Evolutionary conservation across 2,888 invertebrate species (phyloP), one percentile per base, ranked within the genome.

Genomic region (Dryadula phaetusa): DNA sequence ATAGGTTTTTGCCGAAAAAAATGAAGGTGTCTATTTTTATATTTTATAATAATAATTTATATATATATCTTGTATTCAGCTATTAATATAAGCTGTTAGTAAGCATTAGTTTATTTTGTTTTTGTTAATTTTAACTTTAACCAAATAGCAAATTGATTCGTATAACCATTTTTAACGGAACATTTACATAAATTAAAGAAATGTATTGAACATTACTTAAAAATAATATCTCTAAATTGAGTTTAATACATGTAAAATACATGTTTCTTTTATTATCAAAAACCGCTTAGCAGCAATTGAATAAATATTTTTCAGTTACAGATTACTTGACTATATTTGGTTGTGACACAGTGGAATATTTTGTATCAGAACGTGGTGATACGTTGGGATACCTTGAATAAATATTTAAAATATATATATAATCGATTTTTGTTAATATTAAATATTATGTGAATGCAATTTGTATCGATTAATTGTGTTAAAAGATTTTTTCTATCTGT

Each of bases 261-360:
- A n/a, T 1, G 14, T n/a, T n/a, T 5, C 8, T n/a, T 20, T 46
- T 3, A 14, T 49, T 49, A 25, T 32, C 34, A 6, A n/a, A 32
- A 20, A 40, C 14, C n/a, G 22, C 14, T 34, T 56, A 22, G n/a
- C 10, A 56, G 10, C 40, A 40, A 40, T 56, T 37, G 56, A 40
- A 40, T 2, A 56, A 56, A 56, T 56, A 56, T 56, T 40, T 49
- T 22, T 56, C 22, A 56, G 37, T 5, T 40, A 22, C 40, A n/a
- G n/a, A 56, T 56, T 40, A 22, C 14, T 40, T 34, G 22, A n/a
- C 56, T 56, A 22, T 56, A 56, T 56, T 10, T 56, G 56, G 40
- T 37, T 8, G 10, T 56, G 37, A 56, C 56, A 54, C 7, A 40
- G 22, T 37, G n/a, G n/a, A 40, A 40, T 40, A 56, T 40, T 40